Base-by-base conservation (phyloP, 2,113 vertebrate species). In the Ranitomeya imitator region DNA sequence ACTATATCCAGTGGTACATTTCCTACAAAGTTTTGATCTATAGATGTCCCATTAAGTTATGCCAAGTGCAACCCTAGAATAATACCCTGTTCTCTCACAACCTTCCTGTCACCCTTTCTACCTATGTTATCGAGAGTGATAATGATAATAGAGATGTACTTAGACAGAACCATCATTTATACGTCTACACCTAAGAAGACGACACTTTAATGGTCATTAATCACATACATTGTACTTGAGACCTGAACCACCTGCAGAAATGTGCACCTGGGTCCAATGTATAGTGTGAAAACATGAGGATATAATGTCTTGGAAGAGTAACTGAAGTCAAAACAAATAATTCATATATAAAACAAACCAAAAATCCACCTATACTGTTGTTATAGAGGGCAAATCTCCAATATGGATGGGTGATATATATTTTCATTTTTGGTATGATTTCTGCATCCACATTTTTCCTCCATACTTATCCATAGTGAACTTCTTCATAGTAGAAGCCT, bases 171-270 rank as follows among this genome's bases (percentile, higher is more conserved):
- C 18, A 21, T 67, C 74, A 86, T 86, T 79, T 79, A 61, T 86
- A 86, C 67, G 76, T 86, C 85, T 14, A 18, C 85, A 86, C 74
- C 21, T 79, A 2, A 7, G 45, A 65, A n/a, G 81, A 79, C 54
- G 73, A 65, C 51, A 65, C 16, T 5, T 13, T 55, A n/a, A 65
- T 2, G 52, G 19, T 10, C 60, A 86, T 86, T 52, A 65, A 86
- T 86, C 85, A 63, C n/a, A 37, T 60, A 13, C 5, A 14, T 31
- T 79, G 60, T 23, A 61, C 18, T 52, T 21, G 54, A 74, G 15
- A 8, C 9, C 26, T 74, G 23, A 26, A 19, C 54, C 51, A 61
- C 60, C 45, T 79, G 76, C 45, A 67, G n/a, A 79, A 9, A 79
- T 54, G 11, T 54, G 55, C 76, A 79, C 31, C 60, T 79, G 76